These are phyloP conservation scores for Acanthosepion esculentum DNA, from an alignment of 2,888 invertebrate species.

Conservation along the genomic window DNA sequence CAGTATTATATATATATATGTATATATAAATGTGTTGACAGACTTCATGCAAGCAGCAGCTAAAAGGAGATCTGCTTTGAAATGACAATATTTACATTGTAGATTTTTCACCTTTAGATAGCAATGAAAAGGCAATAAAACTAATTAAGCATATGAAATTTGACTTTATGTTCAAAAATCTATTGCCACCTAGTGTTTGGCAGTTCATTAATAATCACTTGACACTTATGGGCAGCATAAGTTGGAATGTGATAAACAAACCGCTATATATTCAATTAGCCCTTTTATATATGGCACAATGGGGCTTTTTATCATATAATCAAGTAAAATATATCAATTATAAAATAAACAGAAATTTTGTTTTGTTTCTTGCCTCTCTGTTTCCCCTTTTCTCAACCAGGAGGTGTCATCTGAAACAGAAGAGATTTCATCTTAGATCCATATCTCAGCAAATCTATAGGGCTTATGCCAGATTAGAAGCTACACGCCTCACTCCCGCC, in stretches of 20 bases:
- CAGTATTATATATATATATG: not conserved
- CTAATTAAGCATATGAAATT: not conserved
- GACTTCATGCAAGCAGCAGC: not conserved
- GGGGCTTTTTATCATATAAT: not conserved
- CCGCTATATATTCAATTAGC: not conserved
- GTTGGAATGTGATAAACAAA: not conserved
- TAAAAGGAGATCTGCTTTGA: not conserved
- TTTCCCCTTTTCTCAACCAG: not conserved
- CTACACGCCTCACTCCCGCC: not conserved
- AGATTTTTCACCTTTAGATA: not conserved
- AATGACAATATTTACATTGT: not conserved
- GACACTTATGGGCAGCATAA: constrained; percentile 2
- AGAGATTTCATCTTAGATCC: constrained; percentile 9
- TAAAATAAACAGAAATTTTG: not conserved
- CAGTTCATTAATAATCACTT: constrained; percentile 33
- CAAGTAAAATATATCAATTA: not conserved
- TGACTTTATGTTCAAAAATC: not conserved
- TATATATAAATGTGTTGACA: not conserved
- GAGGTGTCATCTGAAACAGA: constrained; percentile 18
- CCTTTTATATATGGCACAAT: not conserved
- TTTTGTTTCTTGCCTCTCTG: not conserved
- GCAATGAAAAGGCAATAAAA: constrained; percentile 33
- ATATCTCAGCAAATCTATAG: constrained; percentile 8
- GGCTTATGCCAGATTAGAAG: not conserved
- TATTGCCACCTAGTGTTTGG: not conserved